Evolutionary conservation across 2,113 vertebrate genomes (phyloP).

Genomic region (Laticauda colubrina): DNA sequence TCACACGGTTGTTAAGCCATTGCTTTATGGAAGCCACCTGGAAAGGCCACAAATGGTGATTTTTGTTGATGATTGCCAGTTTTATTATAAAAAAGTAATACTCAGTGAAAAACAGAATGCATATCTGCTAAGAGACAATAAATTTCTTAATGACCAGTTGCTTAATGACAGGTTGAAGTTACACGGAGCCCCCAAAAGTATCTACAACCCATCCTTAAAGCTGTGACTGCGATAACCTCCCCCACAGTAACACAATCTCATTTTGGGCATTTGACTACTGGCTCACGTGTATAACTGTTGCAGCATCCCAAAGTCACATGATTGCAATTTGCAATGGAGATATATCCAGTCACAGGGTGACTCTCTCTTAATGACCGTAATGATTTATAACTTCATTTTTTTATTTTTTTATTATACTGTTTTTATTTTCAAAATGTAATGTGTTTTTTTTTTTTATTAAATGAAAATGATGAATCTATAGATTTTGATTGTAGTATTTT

Average conservation of each 20-base stretch:
- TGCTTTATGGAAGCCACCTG: neutral
- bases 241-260: neutral
- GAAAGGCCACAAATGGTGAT: neutral
- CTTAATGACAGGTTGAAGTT: neutral
- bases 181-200: neutral
- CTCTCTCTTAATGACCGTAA: neutral
- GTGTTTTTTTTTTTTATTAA: neutral
- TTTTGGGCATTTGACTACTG: neutral
- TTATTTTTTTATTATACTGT: neutral
- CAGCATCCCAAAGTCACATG: neutral
- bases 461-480: neutral
- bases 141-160: neutral
- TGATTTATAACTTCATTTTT: neutral
- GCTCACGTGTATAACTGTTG: neutral
- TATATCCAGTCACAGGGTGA: neutral
- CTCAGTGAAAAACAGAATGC: neutral
- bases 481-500: neutral
- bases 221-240: neutral
- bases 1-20: neutral
- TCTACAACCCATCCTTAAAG: neutral
- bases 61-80: neutral
- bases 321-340: neutral
- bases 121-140: neutral
- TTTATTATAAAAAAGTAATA: neutral
- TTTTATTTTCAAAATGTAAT: neutral